Conservation (phyloP, 2,113 vertebrate species). For the Rhinoderma darwinii region DNA sequence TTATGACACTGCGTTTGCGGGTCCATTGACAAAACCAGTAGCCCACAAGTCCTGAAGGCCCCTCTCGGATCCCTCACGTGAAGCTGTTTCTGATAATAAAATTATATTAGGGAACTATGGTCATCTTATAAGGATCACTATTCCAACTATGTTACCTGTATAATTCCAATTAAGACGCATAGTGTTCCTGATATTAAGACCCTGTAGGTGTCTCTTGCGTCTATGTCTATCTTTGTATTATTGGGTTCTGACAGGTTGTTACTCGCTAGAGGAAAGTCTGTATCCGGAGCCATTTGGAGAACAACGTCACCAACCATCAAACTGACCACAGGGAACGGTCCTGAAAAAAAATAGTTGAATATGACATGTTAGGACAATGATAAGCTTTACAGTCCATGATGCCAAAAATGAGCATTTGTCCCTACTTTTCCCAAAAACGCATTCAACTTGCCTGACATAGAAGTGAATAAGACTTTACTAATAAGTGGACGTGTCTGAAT, state of each 20-base stretch:
- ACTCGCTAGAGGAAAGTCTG: constrained; percentile 69
- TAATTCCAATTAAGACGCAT: constrained; percentile 82
- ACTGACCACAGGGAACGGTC: constrained; percentile 85
- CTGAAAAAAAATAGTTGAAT: constrained; percentile 64
- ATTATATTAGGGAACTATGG: neutral
- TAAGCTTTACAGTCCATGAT: neutral
- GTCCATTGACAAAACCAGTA: too few species aligned
- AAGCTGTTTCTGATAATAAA: too few species aligned
- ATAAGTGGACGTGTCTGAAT: neutral
- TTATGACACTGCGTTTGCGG: too few species aligned
- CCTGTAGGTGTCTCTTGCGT: constrained; percentile 73
- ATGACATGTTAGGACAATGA: neutral
- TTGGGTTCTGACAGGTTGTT: constrained; percentile 73
- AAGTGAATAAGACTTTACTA: neutral
- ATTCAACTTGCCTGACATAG: too few species aligned
- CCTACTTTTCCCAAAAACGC: too few species aligned
- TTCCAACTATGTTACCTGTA: constrained; percentile 76
- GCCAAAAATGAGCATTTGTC: too few species aligned
- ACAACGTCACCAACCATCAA: constrained; percentile 86
- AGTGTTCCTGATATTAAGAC: constrained; percentile 78
- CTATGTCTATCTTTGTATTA: constrained; percentile 66
- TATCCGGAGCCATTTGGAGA: constrained; percentile 77
- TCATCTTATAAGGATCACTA: neutral
- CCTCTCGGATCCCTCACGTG: too few species aligned
- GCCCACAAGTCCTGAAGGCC: too few species aligned